Evolutionary conservation across 1,140 invertebrate species (phyloP).

Genomic region (Drosophila parabipectinata): DNA sequence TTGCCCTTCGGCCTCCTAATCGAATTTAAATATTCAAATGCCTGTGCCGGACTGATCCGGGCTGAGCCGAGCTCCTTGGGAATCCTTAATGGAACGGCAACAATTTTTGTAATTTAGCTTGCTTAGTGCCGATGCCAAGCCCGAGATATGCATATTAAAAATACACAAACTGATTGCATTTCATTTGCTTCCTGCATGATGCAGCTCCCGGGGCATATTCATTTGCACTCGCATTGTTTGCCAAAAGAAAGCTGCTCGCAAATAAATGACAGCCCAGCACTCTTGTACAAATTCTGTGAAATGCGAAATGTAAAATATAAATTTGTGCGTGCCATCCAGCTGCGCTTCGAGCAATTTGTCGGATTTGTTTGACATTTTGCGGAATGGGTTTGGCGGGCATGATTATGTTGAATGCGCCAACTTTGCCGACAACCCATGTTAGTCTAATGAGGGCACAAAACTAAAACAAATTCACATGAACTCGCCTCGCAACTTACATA

Average conservation of each 20-base stretch:
- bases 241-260: constrained; percentile 47
- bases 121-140: constrained; percentile 7
- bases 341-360: constrained; percentile 66
- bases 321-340: constrained; percentile 52
- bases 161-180: constrained; percentile 51
- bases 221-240: constrained; percentile 57
- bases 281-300: constrained; percentile 30
- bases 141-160: constrained; percentile 55
- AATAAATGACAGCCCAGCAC: constrained; percentile 55
- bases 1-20: constrained; percentile 38
- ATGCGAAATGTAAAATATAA: constrained; percentile 60
- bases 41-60: constrained; percentile 23
- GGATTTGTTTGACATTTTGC: constrained; percentile 67
- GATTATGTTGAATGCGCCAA: constrained; percentile 34
- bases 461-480: not conserved
- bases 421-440: constrained; percentile 32
- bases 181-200: constrained; percentile 44
- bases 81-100: constrained; percentile 40
- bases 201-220: constrained; percentile 25
- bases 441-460: constrained; percentile 31
- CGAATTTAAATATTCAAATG: constrained; percentile 67
- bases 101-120: constrained; percentile 45
- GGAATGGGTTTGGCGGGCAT: constrained; percentile 10
- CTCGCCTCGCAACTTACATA: not conserved
- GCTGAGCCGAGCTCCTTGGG: constrained; percentile 23